Base-by-base conservation (phyloP, 2,888 invertebrate genomes). In the Chrysolina americana region DNA sequence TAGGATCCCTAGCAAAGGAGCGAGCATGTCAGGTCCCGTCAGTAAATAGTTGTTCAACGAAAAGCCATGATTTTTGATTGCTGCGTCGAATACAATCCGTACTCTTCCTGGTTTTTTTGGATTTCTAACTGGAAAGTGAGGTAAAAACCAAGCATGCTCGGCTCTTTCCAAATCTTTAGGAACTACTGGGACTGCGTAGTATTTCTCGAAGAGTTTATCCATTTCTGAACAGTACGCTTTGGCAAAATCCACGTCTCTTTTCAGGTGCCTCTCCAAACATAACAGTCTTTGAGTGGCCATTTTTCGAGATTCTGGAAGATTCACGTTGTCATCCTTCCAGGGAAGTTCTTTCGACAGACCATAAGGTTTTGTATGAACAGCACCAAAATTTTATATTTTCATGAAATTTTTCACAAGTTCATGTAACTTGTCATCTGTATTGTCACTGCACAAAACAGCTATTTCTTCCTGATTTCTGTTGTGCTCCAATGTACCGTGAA, bases 321-420 rank as follows among this genome's bases (percentile, higher is more conserved):
- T 21, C 11, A 15, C 41, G 13, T 41, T 41, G 41, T 41, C 41
- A 64, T 41, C 17, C 41, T 41, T 41, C 64, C 64, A 64, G 19
- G 17, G 19, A 10, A 64, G 64, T 56, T 56, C 28, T 56, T 56
- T 23, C 23, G n/a, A 21, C 21, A 15, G 3, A 56, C 23, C n/a
- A 23, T 13, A 11, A 15, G 10, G 10, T 23, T 4, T 11, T 15
- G 11, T 23, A 23, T 56, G 8, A 9, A n/a, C 13, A 6, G 15
- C 11, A 21, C 15, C n/a, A 50, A 10, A 17, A 56, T 28, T 56
- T 56, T 23, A 3, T 13, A 23, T 56, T 56, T 56, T 23, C 11
- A 23, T n/a, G 23, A 56, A 56, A n/a, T 13, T 56, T 56, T 56
- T 56, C 56, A 56, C 56, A 21, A 56, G 56, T 23, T 56, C 19